Conservation (phyloP, 2,888 invertebrate genomes). For the Horisme vitalbata region DNA sequence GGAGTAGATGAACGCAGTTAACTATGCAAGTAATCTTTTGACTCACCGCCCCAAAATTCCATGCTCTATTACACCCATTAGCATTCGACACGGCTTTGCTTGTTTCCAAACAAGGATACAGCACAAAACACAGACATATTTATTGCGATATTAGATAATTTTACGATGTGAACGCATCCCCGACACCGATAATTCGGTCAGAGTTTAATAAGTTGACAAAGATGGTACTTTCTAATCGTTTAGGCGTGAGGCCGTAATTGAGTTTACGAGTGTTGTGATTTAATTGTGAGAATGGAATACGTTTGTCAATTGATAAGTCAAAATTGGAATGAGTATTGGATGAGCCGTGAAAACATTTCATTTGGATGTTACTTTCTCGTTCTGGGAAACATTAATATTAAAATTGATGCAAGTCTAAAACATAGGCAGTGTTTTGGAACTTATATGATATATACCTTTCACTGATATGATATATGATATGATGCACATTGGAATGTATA, state of each 20-base stretch:
- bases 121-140: conserved; percentile 62
- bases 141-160: conserved; percentile 77
- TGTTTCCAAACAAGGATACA: conserved; percentile 73
- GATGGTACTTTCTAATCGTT: conserved; percentile 69
- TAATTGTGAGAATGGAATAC: conserved; percentile 73
- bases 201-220: conserved; percentile 80
- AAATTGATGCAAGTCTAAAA: too few species aligned
- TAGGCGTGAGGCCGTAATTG: conserved; percentile 62
- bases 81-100: conserved; percentile 68
- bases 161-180: conserved; percentile 76
- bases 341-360: conserved; percentile 18
- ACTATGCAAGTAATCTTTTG: neutral
- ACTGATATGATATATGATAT: too few species aligned
- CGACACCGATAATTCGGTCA: conserved; percentile 73
- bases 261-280: conserved; percentile 66
- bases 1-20: neutral
- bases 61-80: conserved; percentile 67
- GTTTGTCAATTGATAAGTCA: conserved; percentile 7
- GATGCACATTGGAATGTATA: too few species aligned
- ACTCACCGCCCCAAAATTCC: conserved; percentile 51
- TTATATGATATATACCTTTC: too few species aligned
- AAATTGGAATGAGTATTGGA: conserved; percentile 13
- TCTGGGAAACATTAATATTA: neutral
- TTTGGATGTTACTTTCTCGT: too few species aligned
- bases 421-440: too few species aligned